Evolutionary conservation across 2,797 vertebrate species (phyloP), one percentile per base, ranked within the genome.

Genomic region (Lacerta agilis): DNA sequence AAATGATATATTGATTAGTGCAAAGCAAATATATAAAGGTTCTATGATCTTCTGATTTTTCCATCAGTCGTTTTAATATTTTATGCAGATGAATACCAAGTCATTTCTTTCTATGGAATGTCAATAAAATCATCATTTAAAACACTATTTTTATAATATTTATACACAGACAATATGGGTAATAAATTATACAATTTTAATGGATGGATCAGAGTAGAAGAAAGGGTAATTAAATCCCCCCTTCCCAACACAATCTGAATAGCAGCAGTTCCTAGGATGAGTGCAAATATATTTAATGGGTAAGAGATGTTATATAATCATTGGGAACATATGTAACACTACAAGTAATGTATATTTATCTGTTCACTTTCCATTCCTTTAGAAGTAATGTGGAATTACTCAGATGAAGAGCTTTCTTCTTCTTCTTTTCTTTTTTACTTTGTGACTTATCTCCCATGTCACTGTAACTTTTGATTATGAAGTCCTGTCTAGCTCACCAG

Each of bases 401-500:
- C 78, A 76, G 88, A 91, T 64, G 69, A 72, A 91, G 90, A 89
- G 55, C n/a, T 4, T 55, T 36, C 36, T 25, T 2, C 6, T 18
- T 55, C 23, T 45, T 55, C n/a, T 73, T 71, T 49, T 49, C 13
- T n/a, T 71, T 11, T 83, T 73, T 71, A 3, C 81, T 45, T 58
- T 71, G 87, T 73, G 77, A 33, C 67, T 83, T 82, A 83, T 83
- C 41, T 90, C 29, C 75, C 25, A 83, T 92, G 79, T 90, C 87
- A 82, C 73, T 89, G 45, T 87, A 83, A 90, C 89, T 88, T 95
- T 90, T 90, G 0, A 0, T 36, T 83, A 87, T 0, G 0, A 88
- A 79, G 90, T 89, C 85, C 83, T 91, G 93, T 79, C 83, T 20
- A 90, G 73, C 64, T 67, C 82, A 0, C 58, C 72, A 86, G 78